These are phyloP conservation scores for Cheumatopsyche charites DNA, from an alignment of 1,140 invertebrate species.

Conservation along the genomic window DNA sequence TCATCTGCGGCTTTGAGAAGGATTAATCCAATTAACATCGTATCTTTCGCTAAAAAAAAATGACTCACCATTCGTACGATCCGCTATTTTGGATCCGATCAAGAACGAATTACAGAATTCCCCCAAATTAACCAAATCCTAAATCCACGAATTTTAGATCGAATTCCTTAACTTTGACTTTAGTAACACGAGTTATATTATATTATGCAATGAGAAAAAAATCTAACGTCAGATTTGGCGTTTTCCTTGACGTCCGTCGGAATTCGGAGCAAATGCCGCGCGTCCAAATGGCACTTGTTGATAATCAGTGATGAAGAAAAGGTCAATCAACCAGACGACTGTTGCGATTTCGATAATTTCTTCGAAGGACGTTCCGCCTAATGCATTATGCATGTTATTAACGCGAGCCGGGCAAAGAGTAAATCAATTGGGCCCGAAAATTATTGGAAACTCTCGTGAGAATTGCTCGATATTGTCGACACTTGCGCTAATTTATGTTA, in stretches of 20 bases:
- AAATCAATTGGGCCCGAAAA: neutral
- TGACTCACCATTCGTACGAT: too few relatives aligned
- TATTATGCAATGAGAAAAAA: neutral
- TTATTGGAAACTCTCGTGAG: too few relatives aligned
- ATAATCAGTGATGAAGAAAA: neutral
- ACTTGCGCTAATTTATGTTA: too few relatives aligned
- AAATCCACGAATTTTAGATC: too few relatives aligned
- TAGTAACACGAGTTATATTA: neutral
- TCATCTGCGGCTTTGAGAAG: too few relatives aligned
- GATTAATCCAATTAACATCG: too few relatives aligned
- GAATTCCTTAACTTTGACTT: too few relatives aligned
- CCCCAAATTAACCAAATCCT: too few relatives aligned
- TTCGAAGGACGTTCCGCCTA: neutral
- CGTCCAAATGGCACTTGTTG: slow-evolving; percentile 13
- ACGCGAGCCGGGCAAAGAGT: neutral
- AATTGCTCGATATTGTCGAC: too few relatives aligned
- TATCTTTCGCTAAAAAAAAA: too few relatives aligned
- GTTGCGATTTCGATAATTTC: slow-evolving; percentile 6
- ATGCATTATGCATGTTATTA: slow-evolving; percentile 9
- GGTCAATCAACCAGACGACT: slow-evolving; percentile 2
- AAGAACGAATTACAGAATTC: too few relatives aligned
- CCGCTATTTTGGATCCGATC: too few relatives aligned
- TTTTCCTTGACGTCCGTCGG: neutral
- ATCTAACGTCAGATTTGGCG: neutral
- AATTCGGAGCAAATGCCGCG: slow-evolving; percentile 13